Base-by-base conservation (phyloP, 2,888 invertebrate genomes). In the Stenurella melanura region DNA sequence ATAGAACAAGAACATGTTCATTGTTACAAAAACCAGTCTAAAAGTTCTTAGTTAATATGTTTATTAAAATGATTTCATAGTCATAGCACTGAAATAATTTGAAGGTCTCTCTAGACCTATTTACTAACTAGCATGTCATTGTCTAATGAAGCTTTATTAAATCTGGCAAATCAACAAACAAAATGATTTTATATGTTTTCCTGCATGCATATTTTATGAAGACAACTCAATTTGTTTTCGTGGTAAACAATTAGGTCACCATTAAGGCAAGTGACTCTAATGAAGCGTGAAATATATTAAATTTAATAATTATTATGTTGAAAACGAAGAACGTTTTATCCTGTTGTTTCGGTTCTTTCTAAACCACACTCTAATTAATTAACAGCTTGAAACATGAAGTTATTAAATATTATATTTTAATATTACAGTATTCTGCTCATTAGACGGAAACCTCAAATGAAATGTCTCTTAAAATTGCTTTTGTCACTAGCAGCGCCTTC, bases 101-200 rank as follows among this genome's bases (percentile, higher is more conserved):
- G 50, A 50, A 50, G 42, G 42, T 12, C 12, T 42, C 9, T 11
- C 19, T 17, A 21, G 18, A 64, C 64, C 42, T 18, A 19, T 38
- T 61, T 38, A 18, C 64, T 64, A 64, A 64, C 19, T 26, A 68
- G 17, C 17, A 69, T 1, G 61, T 61, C 61, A 61, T 61, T 30
- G 18, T 57, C 38, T 69, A 69, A 69, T 58, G 57, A 69, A 18
- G 57, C 57, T 57, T 57, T 69, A 69, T 69, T 69, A 69, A 69
- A 19, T 69, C 69, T 57, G 30, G 57, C 69, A 69, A 69, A 69
- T 68, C 21, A 68, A 26, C 21, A 21, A 19, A 54, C 50, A 21
- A 15, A 68, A 54, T 68, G 67, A 54, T 54, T 17, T 68, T 21
- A 68, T 68, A 56, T 68, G 67, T 68, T 68, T 68, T 61, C 30